These are phyloP conservation scores for Hemichromis elongatus DNA, from an alignment of 2,113 vertebrate species.

Conservation along the genomic window DNA sequence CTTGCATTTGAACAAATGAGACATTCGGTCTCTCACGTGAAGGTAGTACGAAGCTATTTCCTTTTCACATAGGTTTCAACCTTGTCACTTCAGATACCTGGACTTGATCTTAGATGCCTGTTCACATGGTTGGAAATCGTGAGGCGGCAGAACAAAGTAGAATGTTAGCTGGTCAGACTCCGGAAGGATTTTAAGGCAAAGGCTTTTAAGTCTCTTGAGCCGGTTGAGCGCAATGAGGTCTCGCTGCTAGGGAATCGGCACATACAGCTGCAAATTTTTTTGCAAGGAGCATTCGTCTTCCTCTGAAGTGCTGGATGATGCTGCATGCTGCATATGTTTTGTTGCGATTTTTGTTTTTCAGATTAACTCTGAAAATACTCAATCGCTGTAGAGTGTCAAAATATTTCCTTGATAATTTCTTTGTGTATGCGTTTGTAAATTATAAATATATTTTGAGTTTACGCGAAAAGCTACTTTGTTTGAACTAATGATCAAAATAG, in stretches of 20 bases:
- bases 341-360: not conserved
- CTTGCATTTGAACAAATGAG: not conserved
- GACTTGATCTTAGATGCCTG: conserved; percentile 4
- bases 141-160: conserved; percentile 23
- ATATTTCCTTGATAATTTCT: not conserved
- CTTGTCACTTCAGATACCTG: conserved; percentile 37
- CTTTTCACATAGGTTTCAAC: not conserved
- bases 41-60: not conserved
- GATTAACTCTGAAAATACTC: not conserved
- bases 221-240: conserved; percentile 43
- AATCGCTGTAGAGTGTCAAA: rapidly evolving
- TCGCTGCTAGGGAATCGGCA: not conserved
- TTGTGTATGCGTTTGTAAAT: not conserved
- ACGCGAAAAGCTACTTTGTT: not conserved
- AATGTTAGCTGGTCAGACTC: conserved; percentile 18
- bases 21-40: not conserved
- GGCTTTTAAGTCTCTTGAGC: conserved; percentile 8
- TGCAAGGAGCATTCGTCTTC: not conserved
- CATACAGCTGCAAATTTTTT: not conserved
- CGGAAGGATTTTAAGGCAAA: not conserved
- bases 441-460: not conserved
- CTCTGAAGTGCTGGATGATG: not conserved
- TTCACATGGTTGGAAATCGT: conserved; percentile 44
- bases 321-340: not conserved
- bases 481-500: not conserved